These are phyloP conservation scores for Yasuhikotakia modesta DNA, from an alignment of 2,797 vertebrate genomes.

Conservation along the genomic window DNA sequence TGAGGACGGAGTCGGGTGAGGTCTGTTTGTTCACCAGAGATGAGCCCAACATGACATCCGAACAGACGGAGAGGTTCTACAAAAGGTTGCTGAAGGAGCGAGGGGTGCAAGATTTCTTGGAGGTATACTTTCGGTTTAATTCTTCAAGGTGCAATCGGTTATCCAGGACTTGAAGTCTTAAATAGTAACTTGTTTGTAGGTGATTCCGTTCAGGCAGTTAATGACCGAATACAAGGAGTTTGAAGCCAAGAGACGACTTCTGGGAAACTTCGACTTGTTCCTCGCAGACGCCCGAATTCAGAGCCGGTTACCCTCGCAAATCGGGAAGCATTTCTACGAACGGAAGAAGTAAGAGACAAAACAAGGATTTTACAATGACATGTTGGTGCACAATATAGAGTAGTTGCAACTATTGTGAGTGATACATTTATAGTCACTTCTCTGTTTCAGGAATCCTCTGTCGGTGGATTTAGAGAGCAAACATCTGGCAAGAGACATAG, in stretches of 20 bases:
- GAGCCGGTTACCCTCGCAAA: conserved; percentile 84
- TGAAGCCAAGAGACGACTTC: conserved; percentile 88
- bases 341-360: too few species aligned
- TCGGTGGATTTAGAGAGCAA: conserved; percentile 83
- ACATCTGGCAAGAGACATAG: conserved; percentile 79
- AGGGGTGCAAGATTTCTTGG: conserved; percentile 66
- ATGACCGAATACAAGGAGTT: conserved; percentile 90
- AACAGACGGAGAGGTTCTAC: conserved; percentile 88
- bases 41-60: conserved; percentile 85
- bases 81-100: conserved; percentile 81
- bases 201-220: conserved; percentile 85
- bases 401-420: too few species aligned
- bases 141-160: conserved; percentile 51
- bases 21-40: conserved; percentile 95
- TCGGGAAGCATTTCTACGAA: conserved; percentile 90
- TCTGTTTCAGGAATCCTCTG: conserved; percentile 81
- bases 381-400: too few species aligned
- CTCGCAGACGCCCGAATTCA: conserved; percentile 85
- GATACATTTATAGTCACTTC: too few species aligned
- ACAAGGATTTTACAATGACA: too few species aligned
- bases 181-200: too few species aligned
- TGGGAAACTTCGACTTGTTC: conserved; percentile 87
- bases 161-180: background rate
- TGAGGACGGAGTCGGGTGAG: conserved; percentile 79
- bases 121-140: too few species aligned